These are phyloP conservation scores for Rhinoraja longicauda DNA, from an alignment of 2,797 vertebrate species.

Conservation along the genomic window DNA sequence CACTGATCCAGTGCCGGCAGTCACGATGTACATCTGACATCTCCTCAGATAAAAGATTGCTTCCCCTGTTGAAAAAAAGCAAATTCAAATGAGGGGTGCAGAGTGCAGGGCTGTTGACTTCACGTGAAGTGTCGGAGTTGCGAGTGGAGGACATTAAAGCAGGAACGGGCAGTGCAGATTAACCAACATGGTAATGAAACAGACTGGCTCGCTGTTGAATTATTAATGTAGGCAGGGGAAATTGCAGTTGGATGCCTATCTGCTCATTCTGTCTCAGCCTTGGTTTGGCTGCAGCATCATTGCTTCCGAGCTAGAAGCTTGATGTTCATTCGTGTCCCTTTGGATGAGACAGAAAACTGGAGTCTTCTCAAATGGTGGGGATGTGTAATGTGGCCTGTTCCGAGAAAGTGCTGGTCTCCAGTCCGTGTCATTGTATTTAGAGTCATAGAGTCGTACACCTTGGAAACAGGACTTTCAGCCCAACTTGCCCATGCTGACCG, in stretches of 20 bases:
- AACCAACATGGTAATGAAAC: neutral
- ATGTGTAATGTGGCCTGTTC: neutral
- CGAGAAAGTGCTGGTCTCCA: no score
- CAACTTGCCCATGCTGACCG: neutral
- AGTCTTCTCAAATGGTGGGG: neutral
- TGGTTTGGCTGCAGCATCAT: neutral
- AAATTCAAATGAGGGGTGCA: neutral
- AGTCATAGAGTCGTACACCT: no score
- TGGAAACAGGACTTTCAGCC: no score
- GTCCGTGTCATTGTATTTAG: no score
- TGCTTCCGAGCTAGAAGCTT: neutral
- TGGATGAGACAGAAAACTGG: neutral
- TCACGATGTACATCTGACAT: neutral
- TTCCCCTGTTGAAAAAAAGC: neutral
- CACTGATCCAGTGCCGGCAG: neutral
- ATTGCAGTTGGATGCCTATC: neutral
- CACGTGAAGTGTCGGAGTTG: neutral
- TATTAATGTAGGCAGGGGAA: neutral
- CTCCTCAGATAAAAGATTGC: neutral
- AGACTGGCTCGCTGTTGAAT: neutral
- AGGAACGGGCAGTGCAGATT: neutral
- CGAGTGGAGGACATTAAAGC: neutral
- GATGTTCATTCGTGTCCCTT: neutral
- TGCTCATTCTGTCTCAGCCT: neutral
- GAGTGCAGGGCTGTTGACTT: no score